Evolutionary conservation across 2,113 vertebrate genomes (phyloP).

Genomic region (Tragelaphus imberbis): DNA sequence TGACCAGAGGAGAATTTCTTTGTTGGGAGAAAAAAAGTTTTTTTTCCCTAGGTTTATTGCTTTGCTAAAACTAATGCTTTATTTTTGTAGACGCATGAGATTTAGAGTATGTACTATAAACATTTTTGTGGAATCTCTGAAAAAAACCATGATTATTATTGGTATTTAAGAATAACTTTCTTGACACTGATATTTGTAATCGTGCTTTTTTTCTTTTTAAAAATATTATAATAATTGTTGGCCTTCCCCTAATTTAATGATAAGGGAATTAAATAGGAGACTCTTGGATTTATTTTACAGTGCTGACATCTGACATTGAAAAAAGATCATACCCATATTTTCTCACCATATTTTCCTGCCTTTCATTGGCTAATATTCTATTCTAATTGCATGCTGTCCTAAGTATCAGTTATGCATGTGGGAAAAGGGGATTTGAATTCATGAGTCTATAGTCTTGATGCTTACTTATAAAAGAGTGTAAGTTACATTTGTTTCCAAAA

Average conservation of each 20-base stretch:
- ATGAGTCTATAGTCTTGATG: neutral
- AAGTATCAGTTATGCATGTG: neutral
- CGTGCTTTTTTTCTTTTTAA: neutral
- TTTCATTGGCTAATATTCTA: neutral
- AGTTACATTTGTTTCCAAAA: neutral
- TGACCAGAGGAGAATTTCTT: neutral
- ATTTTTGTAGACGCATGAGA: neutral
- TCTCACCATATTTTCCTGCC: neutral
- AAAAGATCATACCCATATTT: neutral
- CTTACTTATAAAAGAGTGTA: neutral
- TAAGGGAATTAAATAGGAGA: neutral
- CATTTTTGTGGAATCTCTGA: neutral
- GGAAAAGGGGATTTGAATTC: neutral
- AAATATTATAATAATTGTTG: neutral
- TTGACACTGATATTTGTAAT: neutral
- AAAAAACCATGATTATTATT: neutral
- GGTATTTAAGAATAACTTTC: neutral
- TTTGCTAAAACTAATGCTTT: slow-evolving; percentile 28
- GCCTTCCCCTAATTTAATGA: neutral
- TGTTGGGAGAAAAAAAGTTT: neutral
- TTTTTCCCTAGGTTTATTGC: slow-evolving; percentile 32
- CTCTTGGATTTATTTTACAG: neutral
- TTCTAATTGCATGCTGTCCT: neutral
- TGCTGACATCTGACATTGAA: neutral
- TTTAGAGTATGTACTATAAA: neutral